These are phyloP conservation scores for Neoitamus cyanurus DNA, from an alignment of 2,888 invertebrate species.

Conservation along the genomic window DNA sequence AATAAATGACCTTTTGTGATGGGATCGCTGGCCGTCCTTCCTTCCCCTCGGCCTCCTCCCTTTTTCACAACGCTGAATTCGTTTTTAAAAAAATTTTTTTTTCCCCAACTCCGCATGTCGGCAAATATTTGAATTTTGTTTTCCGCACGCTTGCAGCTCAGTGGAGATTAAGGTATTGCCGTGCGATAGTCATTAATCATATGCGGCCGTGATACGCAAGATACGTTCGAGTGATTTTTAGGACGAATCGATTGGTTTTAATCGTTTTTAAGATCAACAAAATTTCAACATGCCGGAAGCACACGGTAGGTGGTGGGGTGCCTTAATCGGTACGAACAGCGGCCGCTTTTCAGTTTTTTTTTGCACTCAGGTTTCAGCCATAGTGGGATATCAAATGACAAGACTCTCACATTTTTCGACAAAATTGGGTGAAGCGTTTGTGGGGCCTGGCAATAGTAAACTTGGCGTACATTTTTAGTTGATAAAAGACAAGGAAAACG, in stretches of 20 bases:
- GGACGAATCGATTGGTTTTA: neutral
- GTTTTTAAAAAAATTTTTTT: neutral
- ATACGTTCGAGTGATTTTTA: neutral
- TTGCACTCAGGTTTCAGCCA: neutral
- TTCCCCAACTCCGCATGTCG: neutral
- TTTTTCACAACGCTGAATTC: neutral
- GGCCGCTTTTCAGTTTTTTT: neutral
- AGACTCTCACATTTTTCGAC: neutral
- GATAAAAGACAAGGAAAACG: too few species aligned
- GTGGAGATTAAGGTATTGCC: neutral
- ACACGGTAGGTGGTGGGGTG: neutral
- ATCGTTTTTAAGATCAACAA: constrained; percentile 18
- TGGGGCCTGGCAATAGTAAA: too few species aligned
- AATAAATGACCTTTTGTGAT: constrained; percentile 31
- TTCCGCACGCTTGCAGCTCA: neutral
- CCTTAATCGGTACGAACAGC: neutral
- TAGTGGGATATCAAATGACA: neutral
- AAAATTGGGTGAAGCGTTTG: neutral
- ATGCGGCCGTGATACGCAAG: neutral
- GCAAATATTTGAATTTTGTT: constrained; percentile 25
- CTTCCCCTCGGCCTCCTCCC: neutral
- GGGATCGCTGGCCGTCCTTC: neutral
- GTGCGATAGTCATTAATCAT: neutral
- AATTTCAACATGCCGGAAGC: neutral
- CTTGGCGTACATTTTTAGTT: too few species aligned